Conservation (phyloP, 2,113 vertebrate genomes). For the Xenopus laevis region DNA sequence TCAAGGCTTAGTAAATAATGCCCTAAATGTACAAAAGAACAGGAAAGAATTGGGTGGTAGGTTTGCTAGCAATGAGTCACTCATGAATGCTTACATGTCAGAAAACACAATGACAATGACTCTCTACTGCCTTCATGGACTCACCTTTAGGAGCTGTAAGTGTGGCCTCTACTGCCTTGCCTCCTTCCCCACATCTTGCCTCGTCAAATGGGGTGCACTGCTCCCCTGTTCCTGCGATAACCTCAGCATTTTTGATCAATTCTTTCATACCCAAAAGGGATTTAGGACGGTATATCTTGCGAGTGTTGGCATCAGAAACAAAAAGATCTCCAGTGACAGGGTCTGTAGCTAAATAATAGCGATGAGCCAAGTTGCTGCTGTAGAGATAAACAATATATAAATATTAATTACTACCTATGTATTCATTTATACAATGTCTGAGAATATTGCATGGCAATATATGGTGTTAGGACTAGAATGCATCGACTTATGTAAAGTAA, state of each 20-base stretch:
- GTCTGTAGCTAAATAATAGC: constrained; percentile 92
- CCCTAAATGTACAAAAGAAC: too few species aligned
- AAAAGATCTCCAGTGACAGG: constrained; percentile 89
- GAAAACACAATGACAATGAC: too few species aligned
- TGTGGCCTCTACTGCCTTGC: constrained; percentile 87
- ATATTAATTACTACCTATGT: not conserved
- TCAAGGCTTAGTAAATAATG: too few species aligned
- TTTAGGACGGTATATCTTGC: constrained; percentile 87
- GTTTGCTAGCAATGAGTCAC: too few species aligned
- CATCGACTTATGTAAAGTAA: too few species aligned
- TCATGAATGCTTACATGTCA: too few species aligned
- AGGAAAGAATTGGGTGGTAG: too few species aligned
- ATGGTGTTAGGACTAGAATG: too few species aligned
- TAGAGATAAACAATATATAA: constrained; percentile 29
- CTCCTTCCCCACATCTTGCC: constrained; percentile 91
- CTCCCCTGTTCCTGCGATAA: constrained; percentile 89
- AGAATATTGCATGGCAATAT: too few species aligned
- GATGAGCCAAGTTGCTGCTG: constrained; percentile 96
- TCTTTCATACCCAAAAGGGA: constrained; percentile 77
- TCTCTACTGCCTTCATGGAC: not conserved
- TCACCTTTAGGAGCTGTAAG: constrained; percentile 96
- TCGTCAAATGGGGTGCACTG: constrained; percentile 96
- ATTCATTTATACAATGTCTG: not conserved
- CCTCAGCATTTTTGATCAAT: constrained; percentile 83
- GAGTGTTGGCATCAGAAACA: constrained; percentile 93